Base-by-base conservation (phyloP, 2,797 vertebrate genomes). In the Thunnus albacares region DNA sequence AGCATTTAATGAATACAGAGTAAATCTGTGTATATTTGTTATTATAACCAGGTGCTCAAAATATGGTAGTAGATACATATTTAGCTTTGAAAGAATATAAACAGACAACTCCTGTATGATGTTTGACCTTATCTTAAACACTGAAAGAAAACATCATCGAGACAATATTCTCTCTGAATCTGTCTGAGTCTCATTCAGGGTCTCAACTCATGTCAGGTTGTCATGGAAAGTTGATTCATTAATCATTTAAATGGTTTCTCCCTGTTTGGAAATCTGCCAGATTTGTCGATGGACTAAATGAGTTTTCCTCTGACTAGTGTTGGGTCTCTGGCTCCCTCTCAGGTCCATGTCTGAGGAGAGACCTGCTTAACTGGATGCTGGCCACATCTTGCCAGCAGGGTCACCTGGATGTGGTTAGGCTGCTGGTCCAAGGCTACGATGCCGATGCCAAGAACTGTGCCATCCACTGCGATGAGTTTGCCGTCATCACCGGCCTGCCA, bases 361-460 rank as follows among this genome's bases (percentile, higher is more conserved):
- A 97, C 30, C 93, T 99, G 35, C 91, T 99, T 79, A 98, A 96
- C 94, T 97, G 96, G 96, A 97, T 99, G 97, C 86, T 99, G 87
- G 96, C 96, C 56, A 93, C 96, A 0, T 97, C 98, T 0, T 99
- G 98, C 79, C 96, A 97, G 86, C 95, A 92, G 51, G 97, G 97
- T 10, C 97, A 99, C 73, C 78, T 98, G 78, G 95, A 95, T 0
- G 67, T 98, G 52, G 98, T 97, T 15, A 96, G 93, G 59, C 94
- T 98, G 69, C 92, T 99, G 20, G 94, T 99, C 26, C 93, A 94
- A 11, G 83, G 83, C 0, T 98, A 99, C n/a, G 91, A 94, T 1
- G 98, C 96, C 0, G 96, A 99, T 30, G 93, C 96, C 0, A 96
- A 96, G 77, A 97, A 96, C 93, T 98, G 95, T 1, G 96, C 96